Evolutionary conservation across 2,888 invertebrate species (phyloP), one percentile per base, ranked within the genome.

Genomic region (Julus scanicus): DNA sequence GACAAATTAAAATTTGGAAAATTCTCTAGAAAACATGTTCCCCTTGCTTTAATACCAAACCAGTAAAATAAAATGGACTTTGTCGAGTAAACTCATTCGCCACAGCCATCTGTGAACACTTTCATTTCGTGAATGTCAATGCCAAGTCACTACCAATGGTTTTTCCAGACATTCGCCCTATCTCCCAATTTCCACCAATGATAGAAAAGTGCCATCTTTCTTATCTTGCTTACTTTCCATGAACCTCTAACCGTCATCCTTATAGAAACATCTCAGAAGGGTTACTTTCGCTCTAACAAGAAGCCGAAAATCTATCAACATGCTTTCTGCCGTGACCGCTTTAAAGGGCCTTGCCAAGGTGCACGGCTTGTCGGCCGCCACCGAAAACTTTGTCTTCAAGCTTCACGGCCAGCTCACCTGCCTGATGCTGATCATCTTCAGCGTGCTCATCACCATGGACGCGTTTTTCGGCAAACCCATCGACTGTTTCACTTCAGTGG

Each of bases 401-500:
- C 88, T 89, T 4, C 87, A 89, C 44, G 87, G 87, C n/a, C 29
- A 29, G 44, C 80, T 88, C 17, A 89, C 89, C 11, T 20, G 20
- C 17, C 39, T 87, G 57, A 29, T 90, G 39, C 84, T 90, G 29
- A 86, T 90, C 39, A 89, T 87, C 37, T 89, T 89, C 84, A 90
- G 90, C 87, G 86, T 90, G 8, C 86, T 90, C 20, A 89, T 90
- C 9, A 90, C 90, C 4, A 89, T 89, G 40, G 89, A 90, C 20
- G 90, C 90, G 86, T 90, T 90, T 86, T 90, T 90, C 86, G 91
- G 91, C 9, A 89, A 91, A 49, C 90, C 91, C 37, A 91, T 91
- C 20, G 88, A 89, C n/a, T 91, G 90, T 88, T 89, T 91, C 17
- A 39, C 87, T 6, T 40, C 85, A 0, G 17, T 49, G 20, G 71